phyloP scores from a whole-genome alignment of 2,113 vertebrate species.

The Perccottus glenii region DNA sequence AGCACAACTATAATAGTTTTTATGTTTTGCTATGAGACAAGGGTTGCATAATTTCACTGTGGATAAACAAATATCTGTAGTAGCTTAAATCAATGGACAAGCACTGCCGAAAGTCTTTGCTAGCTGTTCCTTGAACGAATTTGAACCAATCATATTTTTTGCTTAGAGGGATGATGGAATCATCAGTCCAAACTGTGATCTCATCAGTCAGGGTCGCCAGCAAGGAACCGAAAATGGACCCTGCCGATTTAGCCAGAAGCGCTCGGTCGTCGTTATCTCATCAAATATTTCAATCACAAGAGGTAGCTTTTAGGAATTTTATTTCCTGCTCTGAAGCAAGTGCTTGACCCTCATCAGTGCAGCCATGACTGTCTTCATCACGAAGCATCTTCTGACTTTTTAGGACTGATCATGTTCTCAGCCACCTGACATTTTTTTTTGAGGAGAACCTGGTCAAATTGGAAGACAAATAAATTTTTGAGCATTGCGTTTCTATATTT shows the following conservation, averaged over 20 bases:
- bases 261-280: slow-evolving; percentile 61
- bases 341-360: slow-evolving; percentile 73
- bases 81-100: slow-evolving; percentile 11
- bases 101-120: slow-evolving; percentile 15
- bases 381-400: slow-evolving; percentile 50
- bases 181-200: slow-evolving; percentile 63
- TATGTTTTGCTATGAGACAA: slow-evolving; percentile 3
- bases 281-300: slow-evolving; percentile 74
- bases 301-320: slow-evolving; percentile 59
- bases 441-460: slow-evolving; percentile 13
- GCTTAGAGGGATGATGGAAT: slow-evolving; percentile 50
- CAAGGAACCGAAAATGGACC: slow-evolving; percentile 37
- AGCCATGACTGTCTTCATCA: slow-evolving; percentile 49
- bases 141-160: slow-evolving; percentile 35
- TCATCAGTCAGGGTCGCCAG: slow-evolving; percentile 69
- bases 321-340: slow-evolving; percentile 34
- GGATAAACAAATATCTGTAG: slow-evolving; percentile 18
- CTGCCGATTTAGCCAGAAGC: slow-evolving; percentile 60
- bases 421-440: slow-evolving; percentile 36
- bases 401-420: slow-evolving; percentile 30
- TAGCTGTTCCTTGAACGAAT: slow-evolving; percentile 28
- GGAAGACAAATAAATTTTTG: not conserved
- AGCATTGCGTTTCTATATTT: no score
- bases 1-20: slow-evolving; percentile 5
- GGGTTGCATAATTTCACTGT: slow-evolving; percentile 1